Evolutionary conservation across 1,140 invertebrate species (phyloP).

Genomic region (Pomphorhynchus laevis): DNA sequence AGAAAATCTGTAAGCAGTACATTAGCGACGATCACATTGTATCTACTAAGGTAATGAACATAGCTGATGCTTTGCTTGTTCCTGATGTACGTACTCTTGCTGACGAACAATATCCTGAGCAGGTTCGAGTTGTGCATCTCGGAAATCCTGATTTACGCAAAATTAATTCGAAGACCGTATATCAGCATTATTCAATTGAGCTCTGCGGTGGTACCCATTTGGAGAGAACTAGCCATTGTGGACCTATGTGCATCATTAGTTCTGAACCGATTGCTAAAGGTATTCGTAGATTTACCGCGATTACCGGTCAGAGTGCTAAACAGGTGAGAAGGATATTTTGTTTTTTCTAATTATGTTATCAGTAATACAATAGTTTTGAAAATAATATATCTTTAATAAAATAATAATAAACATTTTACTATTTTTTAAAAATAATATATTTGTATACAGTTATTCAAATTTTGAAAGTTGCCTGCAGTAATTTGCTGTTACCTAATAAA

Average conservation of each 20-base stretch:
- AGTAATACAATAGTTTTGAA: too few species aligned
- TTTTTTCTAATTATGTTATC: too few species aligned
- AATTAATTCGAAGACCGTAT: constrained; percentile 39
- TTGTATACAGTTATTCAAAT: too few species aligned
- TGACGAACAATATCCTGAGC: constrained; percentile 92
- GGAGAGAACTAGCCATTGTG: constrained; percentile 41
- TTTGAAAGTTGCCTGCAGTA: too few species aligned
- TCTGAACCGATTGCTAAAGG: constrained; percentile 98
- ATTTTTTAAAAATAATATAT: too few species aligned
- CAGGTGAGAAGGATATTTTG: too few species aligned
- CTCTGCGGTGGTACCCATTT: constrained; percentile 97
- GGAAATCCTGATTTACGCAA: constrained; percentile 48
- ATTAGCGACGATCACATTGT: constrained; percentile 42
- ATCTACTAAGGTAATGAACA: constrained; percentile 48
- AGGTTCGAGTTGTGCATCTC: constrained; percentile 69
- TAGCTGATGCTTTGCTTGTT: constrained; percentile 51
- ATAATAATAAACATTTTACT: too few species aligned
- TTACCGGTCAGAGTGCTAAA: too few species aligned
- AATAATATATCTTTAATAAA: too few species aligned
- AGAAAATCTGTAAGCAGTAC: constrained; percentile 38
- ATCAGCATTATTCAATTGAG: constrained; percentile 60
- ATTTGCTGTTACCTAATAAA: too few species aligned
- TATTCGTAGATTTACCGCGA: constrained; percentile 65
- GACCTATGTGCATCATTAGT: constrained; percentile 61
- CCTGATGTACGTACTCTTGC: constrained; percentile 81